Evolutionary conservation across 2,113 vertebrate species (phyloP), one percentile per base, ranked within the genome.

Genomic region (Cygnus atratus): DNA sequence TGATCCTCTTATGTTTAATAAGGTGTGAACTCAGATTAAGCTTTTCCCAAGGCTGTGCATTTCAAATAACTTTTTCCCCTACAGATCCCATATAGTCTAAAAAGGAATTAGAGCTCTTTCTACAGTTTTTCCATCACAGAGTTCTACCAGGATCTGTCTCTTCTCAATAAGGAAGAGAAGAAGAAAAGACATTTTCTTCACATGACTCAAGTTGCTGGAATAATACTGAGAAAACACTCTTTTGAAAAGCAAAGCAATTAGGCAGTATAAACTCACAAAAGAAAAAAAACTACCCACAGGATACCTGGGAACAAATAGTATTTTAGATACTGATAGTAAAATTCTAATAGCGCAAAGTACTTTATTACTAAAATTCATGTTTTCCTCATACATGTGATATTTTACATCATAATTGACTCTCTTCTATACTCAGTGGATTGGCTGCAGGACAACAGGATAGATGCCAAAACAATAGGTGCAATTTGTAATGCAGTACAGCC

Each of bases 1-100:
- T 62, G n/a, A 89, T 58, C 62, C 46, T 94, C 89, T 95, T 65
- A 89, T 37, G 55, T 94, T 96, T 96, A 91, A 96, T 84, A 94
- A 95, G 73, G 91, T 84, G 52, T 1, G 2, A 92, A 94, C 16
- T 1, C 59, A 88, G 44, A 92, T 70, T 46, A 81, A 91, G 21
- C 54, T 86, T 70, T 91, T 84, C 87, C 65, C n/a, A 41, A 41
- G 55, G 68, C 52, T 88, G 41, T 77, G 68, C 55, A 57, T 62
- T 93, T 93, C 80, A 54, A 67, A 73, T 10, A 90, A 55, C 17
- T 48, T 73, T 70, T 22, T 11, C 55, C 44, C 11, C 26, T 24
- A 61, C 2, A 76, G 52, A 68, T 75, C 58, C 44, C 35, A 50
- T 0, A 4, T 14, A 68, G 28, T 18, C n/a, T 66, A 50, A 79